Evolutionary conservation across 30 jellyfish, hydroid and myxozoan genomes (phyloP).

Genomic region (Aurelia sp.): DNA sequence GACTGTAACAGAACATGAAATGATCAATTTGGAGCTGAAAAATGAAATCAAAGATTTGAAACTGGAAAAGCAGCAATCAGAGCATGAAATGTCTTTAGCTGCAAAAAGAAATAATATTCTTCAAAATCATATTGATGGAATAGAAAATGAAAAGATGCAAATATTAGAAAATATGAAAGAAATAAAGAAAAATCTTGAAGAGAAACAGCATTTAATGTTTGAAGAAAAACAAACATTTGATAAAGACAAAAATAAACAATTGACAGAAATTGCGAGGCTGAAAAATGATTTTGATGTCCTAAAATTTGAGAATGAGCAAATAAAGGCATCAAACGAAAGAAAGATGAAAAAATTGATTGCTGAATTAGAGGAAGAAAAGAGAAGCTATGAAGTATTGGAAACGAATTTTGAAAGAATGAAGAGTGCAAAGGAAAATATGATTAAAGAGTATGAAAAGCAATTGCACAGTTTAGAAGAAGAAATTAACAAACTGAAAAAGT

Average conservation of each 20-base stretch:
- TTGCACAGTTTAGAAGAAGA: slow-evolving; percentile 5
- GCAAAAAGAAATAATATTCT: slow-evolving; percentile 1
- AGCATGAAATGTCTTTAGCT: not conserved
- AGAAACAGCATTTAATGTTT: not conserved
- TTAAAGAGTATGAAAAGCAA: slow-evolving; percentile 30
- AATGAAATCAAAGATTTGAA: not conserved
- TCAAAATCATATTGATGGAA: not conserved
- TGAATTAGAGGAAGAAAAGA: slow-evolving; percentile 18
- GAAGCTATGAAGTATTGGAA: slow-evolving; percentile 25
- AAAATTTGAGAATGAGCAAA: not conserved
- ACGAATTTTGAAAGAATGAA: slow-evolving; percentile 49
- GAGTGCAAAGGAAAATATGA: slow-evolving; percentile 36
- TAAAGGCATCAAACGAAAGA: not conserved
- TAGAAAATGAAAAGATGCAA: not conserved
- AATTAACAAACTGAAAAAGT: not conserved
- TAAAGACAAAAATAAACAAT: not conserved
- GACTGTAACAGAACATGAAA: not conserved
- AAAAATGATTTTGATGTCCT: not conserved
- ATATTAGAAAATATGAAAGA: not conserved
- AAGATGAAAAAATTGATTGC: not conserved
- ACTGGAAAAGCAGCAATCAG: slow-evolving; percentile 11
- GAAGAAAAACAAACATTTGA: not conserved
- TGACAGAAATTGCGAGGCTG: not conserved
- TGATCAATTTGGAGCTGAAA: not conserved
- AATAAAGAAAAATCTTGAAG: not conserved